Percentiles rank a stretch among this genome's conserved stretches.
These are phyloP conservation scores for Glaucidium brasilianum DNA, from an alignment of 2,113 vertebrate genomes.

Conservation along the genomic window DNA sequence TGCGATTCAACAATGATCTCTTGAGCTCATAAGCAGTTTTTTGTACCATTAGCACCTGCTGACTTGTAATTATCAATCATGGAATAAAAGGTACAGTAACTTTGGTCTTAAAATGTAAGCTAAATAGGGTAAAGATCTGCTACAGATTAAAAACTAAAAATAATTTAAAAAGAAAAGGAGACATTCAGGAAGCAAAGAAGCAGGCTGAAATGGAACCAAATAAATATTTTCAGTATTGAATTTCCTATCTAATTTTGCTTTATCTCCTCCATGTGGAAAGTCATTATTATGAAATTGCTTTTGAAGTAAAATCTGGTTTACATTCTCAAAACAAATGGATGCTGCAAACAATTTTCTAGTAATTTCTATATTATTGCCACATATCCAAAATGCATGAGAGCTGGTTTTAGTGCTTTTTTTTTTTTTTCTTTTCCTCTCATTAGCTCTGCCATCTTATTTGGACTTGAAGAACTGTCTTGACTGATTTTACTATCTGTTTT, in stretches of 20 bases:
- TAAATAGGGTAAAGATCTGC: neutral
- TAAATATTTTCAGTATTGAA: neutral
- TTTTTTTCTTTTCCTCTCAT: neutral
- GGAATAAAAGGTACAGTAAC: neutral
- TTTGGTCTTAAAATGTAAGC: neutral
- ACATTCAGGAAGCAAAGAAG: neutral
- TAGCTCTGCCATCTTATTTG: neutral
- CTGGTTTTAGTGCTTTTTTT: neutral
- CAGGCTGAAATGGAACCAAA: neutral
- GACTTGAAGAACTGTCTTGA: neutral
- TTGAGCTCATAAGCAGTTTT: neutral
- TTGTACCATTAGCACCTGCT: constrained; percentile 25
- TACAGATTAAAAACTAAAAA: neutral
- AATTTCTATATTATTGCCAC: neutral
- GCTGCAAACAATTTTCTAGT: neutral
- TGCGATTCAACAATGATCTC: constrained; percentile 20
- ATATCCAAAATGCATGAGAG: neutral
- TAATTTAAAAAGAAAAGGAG: neutral
- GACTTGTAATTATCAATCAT: neutral
- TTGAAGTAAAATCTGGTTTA: constrained; percentile 9
- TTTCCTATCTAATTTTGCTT: constrained; percentile 1
- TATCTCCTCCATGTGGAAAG: neutral
- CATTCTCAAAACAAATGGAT: neutral
- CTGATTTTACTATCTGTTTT: neutral
- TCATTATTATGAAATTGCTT: neutral